Evolutionary conservation across 2,797 vertebrate genomes (phyloP), one percentile per base, ranked within the genome.

Genomic region (Arremon aurantiirostris): DNA sequence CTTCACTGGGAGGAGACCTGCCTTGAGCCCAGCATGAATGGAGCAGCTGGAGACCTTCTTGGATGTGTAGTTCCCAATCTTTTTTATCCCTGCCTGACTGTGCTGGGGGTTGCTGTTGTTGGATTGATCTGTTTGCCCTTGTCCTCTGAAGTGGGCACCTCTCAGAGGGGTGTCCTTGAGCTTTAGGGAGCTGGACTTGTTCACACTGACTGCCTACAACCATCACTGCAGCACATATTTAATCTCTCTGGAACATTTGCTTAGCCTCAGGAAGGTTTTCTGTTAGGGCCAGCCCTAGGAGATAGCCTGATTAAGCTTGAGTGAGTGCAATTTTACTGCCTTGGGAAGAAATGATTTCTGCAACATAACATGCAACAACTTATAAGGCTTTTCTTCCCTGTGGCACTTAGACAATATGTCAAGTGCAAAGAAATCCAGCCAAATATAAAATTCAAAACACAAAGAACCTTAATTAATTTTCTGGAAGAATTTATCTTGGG

Each of bases 391-490:
- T 75, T 81, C 63, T 90, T 92, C 57, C 81, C 60, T 34, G 32
- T n/a, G 41, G 46, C 75, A 71, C 35, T 80, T 61, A 37, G 0
- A 89, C 70, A 89, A 46, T 64, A 49, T 34, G 37, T 73, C 73
- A 61, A 89, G 46, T 2, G 3, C 41, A 82, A 90, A 73, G 70
- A 73, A 77, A 56, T 77, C 18, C 65, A 89, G 63, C 27, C 82
- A 94, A 89, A 89, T 72, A 76, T 23, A 71, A 57, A 78, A 83
- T 65, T 77, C 30, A 75, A 87, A 85, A 79, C 39, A 79, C 35
- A 72, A 59, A 2, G 2, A 80, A 35, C 42, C 46, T 87, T 75
- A 87, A 77, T 77, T 95, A 86, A 83, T 93, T 91, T 94, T 87
- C 59, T 69, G 75, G 41, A 73, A 89, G 27, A 60, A 78, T 78